Conservation (phyloP, 2,888 invertebrate genomes). For the Tuberolachnus salignus region DNA sequence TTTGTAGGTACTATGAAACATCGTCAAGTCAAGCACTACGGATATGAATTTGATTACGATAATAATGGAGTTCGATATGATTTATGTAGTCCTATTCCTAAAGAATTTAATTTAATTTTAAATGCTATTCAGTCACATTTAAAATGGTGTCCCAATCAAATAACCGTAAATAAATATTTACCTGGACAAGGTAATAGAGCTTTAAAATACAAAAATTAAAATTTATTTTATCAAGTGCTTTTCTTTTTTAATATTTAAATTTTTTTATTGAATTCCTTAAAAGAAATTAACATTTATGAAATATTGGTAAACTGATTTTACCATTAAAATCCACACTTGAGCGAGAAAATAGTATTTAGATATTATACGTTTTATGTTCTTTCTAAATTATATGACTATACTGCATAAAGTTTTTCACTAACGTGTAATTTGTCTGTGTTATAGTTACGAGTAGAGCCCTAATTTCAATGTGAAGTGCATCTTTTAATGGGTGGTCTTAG, state of each 20-base stretch:
- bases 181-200: slow-evolving; percentile 76
- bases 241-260: too few relatives aligned
- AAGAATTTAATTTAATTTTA: slow-evolving; percentile 72
- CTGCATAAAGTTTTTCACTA: too few relatives aligned
- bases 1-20: slow-evolving; percentile 69
- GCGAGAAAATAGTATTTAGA: too few relatives aligned
- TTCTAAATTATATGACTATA: too few relatives aligned
- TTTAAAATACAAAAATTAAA: not conserved
- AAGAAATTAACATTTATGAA: not conserved
- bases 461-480: too few relatives aligned
- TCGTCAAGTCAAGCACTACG: slow-evolving; percentile 86
- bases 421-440: too few relatives aligned
- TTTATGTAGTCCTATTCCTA: slow-evolving; percentile 74
- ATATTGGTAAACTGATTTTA: not conserved
- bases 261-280: not conserved
- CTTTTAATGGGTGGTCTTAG: too few relatives aligned
- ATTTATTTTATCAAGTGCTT: not conserved
- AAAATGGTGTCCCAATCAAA: slow-evolving; percentile 72
- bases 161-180: slow-evolving; percentile 82
- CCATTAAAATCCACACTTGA: not conserved
- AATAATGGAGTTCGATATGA: slow-evolving; percentile 80
- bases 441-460: too few relatives aligned
- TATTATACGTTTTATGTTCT: too few relatives aligned
- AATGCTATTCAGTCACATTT: slow-evolving; percentile 57
- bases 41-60: slow-evolving; percentile 88